phyloP scores from a whole-genome alignment of 2,113 vertebrate genomes.

The Chaetodon auriga region DNA sequence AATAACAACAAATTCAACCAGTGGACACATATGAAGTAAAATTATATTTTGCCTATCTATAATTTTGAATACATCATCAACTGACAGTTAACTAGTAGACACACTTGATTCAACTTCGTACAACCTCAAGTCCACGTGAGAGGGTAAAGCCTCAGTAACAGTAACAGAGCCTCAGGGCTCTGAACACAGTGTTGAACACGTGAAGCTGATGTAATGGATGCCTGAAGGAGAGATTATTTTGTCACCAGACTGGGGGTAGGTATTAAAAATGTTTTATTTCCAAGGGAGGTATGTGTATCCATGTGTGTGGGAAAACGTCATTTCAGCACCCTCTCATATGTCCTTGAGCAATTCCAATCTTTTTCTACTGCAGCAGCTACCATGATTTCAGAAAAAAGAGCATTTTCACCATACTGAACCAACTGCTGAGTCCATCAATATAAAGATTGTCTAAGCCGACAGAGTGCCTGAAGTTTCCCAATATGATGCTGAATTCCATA shows the following conservation, averaged over 20 bases:
- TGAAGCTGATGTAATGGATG: constrained; percentile 61
- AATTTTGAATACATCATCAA: not conserved
- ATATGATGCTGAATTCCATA: not conserved
- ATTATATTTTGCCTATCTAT: not conserved
- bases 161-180: constrained; percentile 25
- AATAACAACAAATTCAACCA: not conserved
- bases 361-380: not conserved
- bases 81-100: not conserved
- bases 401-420: not conserved
- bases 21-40: not conserved
- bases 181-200: constrained; percentile 39
- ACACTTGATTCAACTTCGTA: constrained; percentile 3
- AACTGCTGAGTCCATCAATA: not conserved
- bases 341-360: not conserved
- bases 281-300: constrained; percentile 10
- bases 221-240: constrained; percentile 64
- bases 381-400: not conserved
- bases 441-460: not conserved
- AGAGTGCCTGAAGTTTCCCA: not conserved
- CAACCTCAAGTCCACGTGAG: not conserved
- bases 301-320: not conserved
- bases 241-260: constrained; percentile 63
- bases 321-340: constrained; percentile 25
- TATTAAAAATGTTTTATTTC: constrained; percentile 51
- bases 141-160: constrained; percentile 28